Evolutionary conservation across 2,888 invertebrate species (phyloP), one percentile per base, ranked within the genome.

Genomic region (Hirtodrosophila cameraria): DNA sequence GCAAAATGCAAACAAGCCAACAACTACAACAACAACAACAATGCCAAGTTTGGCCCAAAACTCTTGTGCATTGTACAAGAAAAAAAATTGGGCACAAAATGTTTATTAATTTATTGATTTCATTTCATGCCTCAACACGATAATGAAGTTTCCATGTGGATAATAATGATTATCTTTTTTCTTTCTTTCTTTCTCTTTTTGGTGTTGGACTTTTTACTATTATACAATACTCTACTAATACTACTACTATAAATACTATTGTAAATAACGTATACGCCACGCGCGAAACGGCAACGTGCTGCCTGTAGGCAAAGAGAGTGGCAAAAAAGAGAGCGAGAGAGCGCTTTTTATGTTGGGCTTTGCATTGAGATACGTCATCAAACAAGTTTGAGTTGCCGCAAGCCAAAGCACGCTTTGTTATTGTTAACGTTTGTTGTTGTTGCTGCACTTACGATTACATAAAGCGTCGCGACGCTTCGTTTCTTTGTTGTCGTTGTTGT

Each of bases 1-100:
- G 84, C 80, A 87, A 88, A 87, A 83, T 82, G 81, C 86, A 82
- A 82, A 86, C 81, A 72, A 75, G 64, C 57, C 60, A 53, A 30
- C 79, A 73, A 13, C 63, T 55, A 18, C 68, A 54, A 4, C 59
- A 43, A 11, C 43, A 49, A 25, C 13, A 65, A 25, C 54, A 62
- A 12, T 55, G 42, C 61, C 39, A 43, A 58, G 61, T 63, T 70
- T 62, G 74, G 62, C 74, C 72, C 72, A 64, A 79, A 80, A 59
- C 58, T 55, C 7, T 23, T 52, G 49, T 58, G 71, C 74, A 73
- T 49, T 65, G 67, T 69, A 35, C 68, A 77, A n/a, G n/a, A n/a
- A n/a, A n/a, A n/a, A n/a, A n/a, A 80, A 85, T 78, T 85, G 79
- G 59, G 86, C 78, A 81, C 75, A 72, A 69, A 60, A 77, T 84